A percentile compares a stretch with the other conserved stretches of the same genome.
These are phyloP conservation scores for Dissostichus mawsoni DNA, from an alignment of 2,113 vertebrate species.

Conservation along the genomic window DNA sequence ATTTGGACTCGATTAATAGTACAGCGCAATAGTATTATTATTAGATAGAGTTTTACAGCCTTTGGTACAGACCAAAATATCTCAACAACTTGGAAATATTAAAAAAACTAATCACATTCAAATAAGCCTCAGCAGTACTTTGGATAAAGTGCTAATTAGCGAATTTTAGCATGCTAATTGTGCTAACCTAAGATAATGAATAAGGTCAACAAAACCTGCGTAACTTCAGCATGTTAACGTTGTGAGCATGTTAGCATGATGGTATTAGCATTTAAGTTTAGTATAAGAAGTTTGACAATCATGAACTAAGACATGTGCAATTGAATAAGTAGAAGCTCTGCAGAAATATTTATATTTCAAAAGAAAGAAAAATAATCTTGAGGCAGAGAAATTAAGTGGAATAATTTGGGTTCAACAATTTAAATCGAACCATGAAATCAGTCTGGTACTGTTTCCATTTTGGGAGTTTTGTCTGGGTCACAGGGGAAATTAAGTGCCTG, in stretches of 20 bases:
- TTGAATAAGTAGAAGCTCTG: neutral
- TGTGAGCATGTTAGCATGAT: neutral
- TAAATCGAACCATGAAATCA: neutral
- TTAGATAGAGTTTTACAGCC: neutral
- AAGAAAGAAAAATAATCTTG: neutral
- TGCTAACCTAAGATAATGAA: neutral
- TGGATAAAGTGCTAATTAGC: neutral
- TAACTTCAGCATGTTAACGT: neutral
- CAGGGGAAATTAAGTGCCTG: neutral
- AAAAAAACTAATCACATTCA: neutral
- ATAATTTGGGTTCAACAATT: neutral
- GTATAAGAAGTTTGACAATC: neutral
- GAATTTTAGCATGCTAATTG: neutral
- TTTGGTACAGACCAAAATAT: neutral
- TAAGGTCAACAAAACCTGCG: neutral
- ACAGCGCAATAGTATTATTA: neutral
- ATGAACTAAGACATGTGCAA: neutral
- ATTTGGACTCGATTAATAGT: neutral
- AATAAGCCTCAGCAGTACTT: neutral
- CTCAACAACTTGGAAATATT: no score
- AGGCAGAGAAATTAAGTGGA: neutral
- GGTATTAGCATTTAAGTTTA: neutral
- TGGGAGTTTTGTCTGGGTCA: constrained; percentile 13
- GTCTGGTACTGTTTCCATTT: neutral
- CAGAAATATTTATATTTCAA: neutral